Evolutionary conservation across 2,113 vertebrate genomes (phyloP).

Genomic region (Micronycteris hirsuta): DNA sequence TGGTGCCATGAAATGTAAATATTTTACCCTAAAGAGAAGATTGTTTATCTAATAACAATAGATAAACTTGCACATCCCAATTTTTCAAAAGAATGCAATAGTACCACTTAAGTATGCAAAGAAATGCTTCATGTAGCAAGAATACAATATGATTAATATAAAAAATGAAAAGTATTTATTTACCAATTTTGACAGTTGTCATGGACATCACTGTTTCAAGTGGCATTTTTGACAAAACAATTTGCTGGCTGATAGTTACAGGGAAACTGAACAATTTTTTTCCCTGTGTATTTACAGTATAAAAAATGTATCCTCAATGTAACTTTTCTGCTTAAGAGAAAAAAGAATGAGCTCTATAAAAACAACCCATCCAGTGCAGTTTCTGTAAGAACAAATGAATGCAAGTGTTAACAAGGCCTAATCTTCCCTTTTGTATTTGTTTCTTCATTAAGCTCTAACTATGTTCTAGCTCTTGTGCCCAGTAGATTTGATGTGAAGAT

Average conservation of each 20-base stretch:
- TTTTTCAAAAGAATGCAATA: constrained; percentile 59
- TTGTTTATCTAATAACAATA: constrained; percentile 44
- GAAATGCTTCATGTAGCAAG: background rate
- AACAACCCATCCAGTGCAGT: constrained; percentile 1
- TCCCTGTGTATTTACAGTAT: constrained; percentile 66
- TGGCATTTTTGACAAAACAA: constrained; percentile 76
- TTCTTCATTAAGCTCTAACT: constrained; percentile 86
- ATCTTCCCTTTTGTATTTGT: constrained; percentile 89
- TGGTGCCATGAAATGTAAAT: background rate
- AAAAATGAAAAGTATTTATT: constrained; percentile 67
- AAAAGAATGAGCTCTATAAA: constrained; percentile 62
- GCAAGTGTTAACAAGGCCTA: constrained; percentile 84
- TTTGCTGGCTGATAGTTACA: constrained; percentile 70
- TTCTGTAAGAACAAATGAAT: constrained; percentile 76
- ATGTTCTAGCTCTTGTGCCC: constrained; percentile 65
- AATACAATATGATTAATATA: background rate
- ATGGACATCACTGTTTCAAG: constrained; percentile 70
- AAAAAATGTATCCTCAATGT: constrained; percentile 52
- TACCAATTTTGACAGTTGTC: constrained; percentile 75
- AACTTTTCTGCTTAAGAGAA: constrained; percentile 63
- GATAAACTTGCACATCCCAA: background rate
- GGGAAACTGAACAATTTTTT: constrained; percentile 48
- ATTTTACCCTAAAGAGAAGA: background rate
- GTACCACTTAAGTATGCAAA: background rate
- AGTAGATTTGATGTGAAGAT: constrained; percentile 89